Conservation (phyloP, 2,113 vertebrate genomes). For the Ptyas mucosa region DNA sequence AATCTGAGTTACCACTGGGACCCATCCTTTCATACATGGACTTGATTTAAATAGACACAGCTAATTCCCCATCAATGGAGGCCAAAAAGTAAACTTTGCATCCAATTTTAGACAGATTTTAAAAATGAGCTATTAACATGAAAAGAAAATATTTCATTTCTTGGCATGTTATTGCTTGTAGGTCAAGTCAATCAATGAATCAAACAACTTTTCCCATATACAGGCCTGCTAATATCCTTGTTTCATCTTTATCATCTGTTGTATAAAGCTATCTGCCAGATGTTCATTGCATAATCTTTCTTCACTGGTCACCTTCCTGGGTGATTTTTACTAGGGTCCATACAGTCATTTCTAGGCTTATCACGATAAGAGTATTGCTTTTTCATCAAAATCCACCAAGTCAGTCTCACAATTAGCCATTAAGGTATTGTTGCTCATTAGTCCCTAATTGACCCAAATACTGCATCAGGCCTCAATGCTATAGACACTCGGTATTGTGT, state of each 20-base stretch:
- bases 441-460: not conserved
- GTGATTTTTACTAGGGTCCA: not conserved
- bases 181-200: not conserved
- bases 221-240: not conserved
- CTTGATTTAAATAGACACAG: not conserved
- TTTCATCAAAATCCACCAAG: not conserved
- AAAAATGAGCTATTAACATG: not conserved
- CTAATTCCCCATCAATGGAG: not conserved
- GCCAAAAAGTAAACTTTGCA: not conserved
- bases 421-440: not conserved
- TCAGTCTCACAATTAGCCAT: not conserved
- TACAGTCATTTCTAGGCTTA: not conserved
- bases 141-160: not conserved
- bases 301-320: not conserved
- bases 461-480: not conserved
- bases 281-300: not conserved
- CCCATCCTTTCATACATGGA: not conserved
- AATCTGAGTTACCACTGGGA: not conserved
- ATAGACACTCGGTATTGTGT: not conserved
- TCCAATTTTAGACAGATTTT: not conserved
- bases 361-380: not conserved
- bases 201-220: not conserved
- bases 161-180: not conserved
- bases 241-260: not conserved
- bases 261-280: not conserved